phyloP scores from a whole-genome alignment of 2,888 invertebrate genomes.

The Sminthurinus aureus region DNA sequence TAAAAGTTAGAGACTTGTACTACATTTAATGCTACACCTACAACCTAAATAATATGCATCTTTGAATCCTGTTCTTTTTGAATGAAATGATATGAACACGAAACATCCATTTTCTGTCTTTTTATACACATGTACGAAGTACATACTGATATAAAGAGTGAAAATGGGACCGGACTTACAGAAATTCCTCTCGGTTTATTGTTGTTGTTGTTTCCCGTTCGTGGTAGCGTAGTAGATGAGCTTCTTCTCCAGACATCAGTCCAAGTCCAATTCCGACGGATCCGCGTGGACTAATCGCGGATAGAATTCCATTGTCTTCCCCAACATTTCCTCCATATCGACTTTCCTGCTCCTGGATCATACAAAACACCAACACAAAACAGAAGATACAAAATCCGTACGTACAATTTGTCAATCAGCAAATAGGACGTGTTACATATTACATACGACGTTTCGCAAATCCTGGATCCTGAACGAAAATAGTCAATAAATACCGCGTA shows the following conservation, averaged over 20 bases:
- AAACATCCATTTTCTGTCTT: background rate
- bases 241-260: constrained; percentile 54
- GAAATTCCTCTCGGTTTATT: constrained; percentile 63
- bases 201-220: constrained; percentile 55
- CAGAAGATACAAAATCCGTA: no score
- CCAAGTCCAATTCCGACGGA: constrained; percentile 18
- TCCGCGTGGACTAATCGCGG: background rate
- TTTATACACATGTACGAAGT: background rate
- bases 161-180: constrained; percentile 61
- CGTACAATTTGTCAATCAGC: constrained; percentile 20
- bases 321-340: constrained; percentile 51
- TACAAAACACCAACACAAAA: background rate
- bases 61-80: background rate
- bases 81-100: background rate
- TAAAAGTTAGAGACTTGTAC: no score
- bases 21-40: no score
- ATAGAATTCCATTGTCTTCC: constrained; percentile 50
- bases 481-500: background rate
- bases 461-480: no score
- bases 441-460: background rate
- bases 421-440: constrained; percentile 17
- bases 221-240: constrained; percentile 60
- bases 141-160: background rate
- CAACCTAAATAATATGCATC: no score
- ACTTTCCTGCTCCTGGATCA: constrained; percentile 53